Evolutionary conservation across 2,888 invertebrate genomes (phyloP).

Genomic region (Lamellibrachia columna): DNA sequence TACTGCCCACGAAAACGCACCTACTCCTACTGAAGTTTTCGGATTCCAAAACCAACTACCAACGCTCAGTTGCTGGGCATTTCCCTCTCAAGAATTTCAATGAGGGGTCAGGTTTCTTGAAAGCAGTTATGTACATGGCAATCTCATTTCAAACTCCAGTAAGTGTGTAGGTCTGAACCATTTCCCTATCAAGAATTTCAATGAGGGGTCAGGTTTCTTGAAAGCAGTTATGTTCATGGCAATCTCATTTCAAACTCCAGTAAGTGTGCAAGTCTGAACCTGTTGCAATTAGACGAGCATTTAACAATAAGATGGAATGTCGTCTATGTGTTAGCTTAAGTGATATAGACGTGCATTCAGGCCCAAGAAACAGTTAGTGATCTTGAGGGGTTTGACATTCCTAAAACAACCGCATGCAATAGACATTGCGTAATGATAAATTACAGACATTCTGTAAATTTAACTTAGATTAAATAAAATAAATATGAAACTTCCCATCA

Average conservation of each 20-base stretch:
- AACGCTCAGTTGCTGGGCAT: not conserved
- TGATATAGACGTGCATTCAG: not conserved
- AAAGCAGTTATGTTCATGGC: not conserved
- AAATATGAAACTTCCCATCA: not conserved
- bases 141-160: not conserved
- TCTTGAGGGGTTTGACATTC: not conserved
- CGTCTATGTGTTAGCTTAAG: not conserved
- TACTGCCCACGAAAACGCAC: not conserved
- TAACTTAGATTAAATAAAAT: not conserved
- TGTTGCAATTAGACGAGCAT: not conserved
- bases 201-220: not conserved
- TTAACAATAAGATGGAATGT: slow-evolving; percentile 16
- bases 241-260: not conserved
- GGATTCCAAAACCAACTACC: not conserved
- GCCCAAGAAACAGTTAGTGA: not conserved
- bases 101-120: not conserved
- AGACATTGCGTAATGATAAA: not conserved
- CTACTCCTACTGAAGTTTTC: not conserved
- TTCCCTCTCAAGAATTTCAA: not conserved
- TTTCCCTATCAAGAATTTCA: not conserved
- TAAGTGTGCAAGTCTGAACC: not conserved
- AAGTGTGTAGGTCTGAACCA: not conserved
- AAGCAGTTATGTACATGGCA: not conserved
- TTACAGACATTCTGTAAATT: not conserved
- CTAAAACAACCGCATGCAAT: not conserved